Evolutionary conservation across 2,888 invertebrate species (phyloP), one percentile per base, ranked within the genome.

Genomic region (Pyrgus malvae): DNA sequence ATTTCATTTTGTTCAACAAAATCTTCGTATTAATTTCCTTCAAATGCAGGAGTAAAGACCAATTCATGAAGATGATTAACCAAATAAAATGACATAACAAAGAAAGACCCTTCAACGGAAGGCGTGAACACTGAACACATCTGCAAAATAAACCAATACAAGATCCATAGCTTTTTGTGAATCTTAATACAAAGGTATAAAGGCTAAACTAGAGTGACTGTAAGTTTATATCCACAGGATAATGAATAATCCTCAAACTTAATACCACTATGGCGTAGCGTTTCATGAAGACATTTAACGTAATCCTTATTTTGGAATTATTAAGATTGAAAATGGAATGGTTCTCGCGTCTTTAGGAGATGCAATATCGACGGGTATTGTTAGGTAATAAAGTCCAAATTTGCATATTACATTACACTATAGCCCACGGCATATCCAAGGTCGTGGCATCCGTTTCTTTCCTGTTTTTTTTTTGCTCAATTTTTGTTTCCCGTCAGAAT

Each of bases 401-500:
- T 51, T 37, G 44, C 51, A 37, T 50, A 50, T 27, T 35, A 33
- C 23, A 19, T 16, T 42, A 35, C 9, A 7, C 29, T 27, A 51
- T 23, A 29, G 44, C 25, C 25, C 59, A 68, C 63, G 62, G 65
- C 57, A 45, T 46, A 55, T 64, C 64, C 64, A 66, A 73, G 70
- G 68, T 65, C 67, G 61, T 57, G 64, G 63, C 71, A 67, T 65
- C 69, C 63, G 62, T 64, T 66, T 65, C 67, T 69, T 60, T 66
- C 55, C 44, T 51, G 44, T 51, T 51, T 51, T 51, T 51, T 51
- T 51, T 51, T 51, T 51, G 44, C 35, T 44, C 37, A 12, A 12
- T 29, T 44, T 48, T 51, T 51, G 44, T 51, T 51, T 51, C 51
- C 51, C 44, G 44, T 37, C 44, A 51, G 44, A 37, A 51, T 35